Conservation (phyloP, 2,113 vertebrate genomes). For the Pungitius pungitius region DNA sequence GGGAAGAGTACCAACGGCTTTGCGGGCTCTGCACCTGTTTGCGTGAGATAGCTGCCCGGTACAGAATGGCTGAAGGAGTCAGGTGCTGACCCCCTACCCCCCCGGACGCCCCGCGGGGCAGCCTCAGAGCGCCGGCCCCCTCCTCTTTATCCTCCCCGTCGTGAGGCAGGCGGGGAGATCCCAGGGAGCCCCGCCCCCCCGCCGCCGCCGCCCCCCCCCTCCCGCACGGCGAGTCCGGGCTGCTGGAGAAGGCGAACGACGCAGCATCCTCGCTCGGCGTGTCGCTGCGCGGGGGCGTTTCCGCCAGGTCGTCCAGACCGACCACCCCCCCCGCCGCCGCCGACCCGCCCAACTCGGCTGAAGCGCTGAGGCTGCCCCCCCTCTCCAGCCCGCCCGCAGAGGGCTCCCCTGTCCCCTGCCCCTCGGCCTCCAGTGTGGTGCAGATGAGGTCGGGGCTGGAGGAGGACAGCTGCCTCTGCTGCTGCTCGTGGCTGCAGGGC, state of each 20-base stretch:
- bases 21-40: constrained; percentile 84
- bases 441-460: constrained; percentile 93
- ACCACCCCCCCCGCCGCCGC: constrained; percentile 65
- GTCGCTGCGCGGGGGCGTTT: constrained; percentile 84
- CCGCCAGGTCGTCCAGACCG: constrained; percentile 77
- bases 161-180: constrained; percentile 74
- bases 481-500: constrained; percentile 85
- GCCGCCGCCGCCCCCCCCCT: constrained; percentile 74
- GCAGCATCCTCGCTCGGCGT: constrained; percentile 87
- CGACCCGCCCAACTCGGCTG: constrained; percentile 72
- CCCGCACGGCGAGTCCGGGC: constrained; percentile 88
- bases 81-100: constrained; percentile 83
- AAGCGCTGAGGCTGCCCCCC: constrained; percentile 76
- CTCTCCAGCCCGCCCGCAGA: constrained; percentile 66
- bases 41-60: constrained; percentile 91
- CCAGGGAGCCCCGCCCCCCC: constrained; percentile 75
- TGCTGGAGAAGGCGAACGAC: constrained; percentile 88
- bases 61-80: constrained; percentile 91
- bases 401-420: constrained; percentile 71
- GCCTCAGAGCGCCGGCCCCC: constrained; percentile 71
- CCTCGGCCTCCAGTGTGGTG: constrained; percentile 83
- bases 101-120: constrained; percentile 77
- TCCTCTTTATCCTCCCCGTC: constrained; percentile 84
- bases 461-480: constrained; percentile 87
- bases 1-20: neutral